Conservation (phyloP, 2,888 invertebrate genomes). For the Tachina fera region DNA sequence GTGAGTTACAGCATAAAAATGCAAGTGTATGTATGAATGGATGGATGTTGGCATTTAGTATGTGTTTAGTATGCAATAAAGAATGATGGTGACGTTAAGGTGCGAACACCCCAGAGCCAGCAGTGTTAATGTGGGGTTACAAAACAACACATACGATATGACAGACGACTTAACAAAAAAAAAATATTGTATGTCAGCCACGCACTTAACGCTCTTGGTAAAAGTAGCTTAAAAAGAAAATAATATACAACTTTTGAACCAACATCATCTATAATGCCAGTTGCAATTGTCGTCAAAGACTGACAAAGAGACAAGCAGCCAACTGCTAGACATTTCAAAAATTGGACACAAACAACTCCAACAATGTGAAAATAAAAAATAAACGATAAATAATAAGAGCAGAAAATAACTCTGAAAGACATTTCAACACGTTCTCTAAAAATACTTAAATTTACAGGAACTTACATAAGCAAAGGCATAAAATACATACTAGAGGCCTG, state of each 20-base stretch:
- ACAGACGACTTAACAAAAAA: slow-evolving; percentile 34
- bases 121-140: slow-evolving; percentile 26
- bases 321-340: slow-evolving; percentile 51
- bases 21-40: slow-evolving; percentile 10
- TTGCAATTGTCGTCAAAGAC: slow-evolving; percentile 37
- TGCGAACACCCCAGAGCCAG: slow-evolving; percentile 5
- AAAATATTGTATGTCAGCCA: slow-evolving; percentile 59
- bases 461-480: too few relatives aligned
- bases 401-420: neutral
- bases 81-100: slow-evolving; percentile 22
- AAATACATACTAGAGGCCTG: neutral
- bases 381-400: neutral
- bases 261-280: slow-evolving; percentile 54
- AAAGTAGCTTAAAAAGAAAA: slow-evolving; percentile 27
- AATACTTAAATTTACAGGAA: too few relatives aligned
- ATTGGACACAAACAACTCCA: slow-evolving; percentile 20
- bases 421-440: too few relatives aligned
- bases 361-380: neutral
- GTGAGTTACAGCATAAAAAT: slow-evolving; percentile 31
- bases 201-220: slow-evolving; percentile 54
- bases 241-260: neutral
- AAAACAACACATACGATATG: slow-evolving; percentile 25
- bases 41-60: slow-evolving; percentile 39
- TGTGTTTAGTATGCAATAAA: slow-evolving; percentile 54
- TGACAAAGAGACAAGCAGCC: slow-evolving; percentile 43